These are phyloP conservation scores for Drosophila lacteicornis DNA, from an alignment of 1,140 invertebrate species.

Conservation along the genomic window DNA sequence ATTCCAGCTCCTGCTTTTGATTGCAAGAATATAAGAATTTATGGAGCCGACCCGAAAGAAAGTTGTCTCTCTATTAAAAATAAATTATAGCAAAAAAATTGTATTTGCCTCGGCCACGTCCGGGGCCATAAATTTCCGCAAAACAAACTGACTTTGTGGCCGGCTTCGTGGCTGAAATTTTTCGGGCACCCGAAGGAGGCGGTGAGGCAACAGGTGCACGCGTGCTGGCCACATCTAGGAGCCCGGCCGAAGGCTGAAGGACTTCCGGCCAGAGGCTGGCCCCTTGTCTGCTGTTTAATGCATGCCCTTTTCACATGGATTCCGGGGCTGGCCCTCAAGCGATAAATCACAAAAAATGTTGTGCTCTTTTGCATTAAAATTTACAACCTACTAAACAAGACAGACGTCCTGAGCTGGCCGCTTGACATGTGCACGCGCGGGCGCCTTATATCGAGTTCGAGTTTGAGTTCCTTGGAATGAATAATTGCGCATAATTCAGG, in stretches of 20 bases:
- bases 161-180: slow-evolving; percentile 1
- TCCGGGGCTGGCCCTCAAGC: slow-evolving; percentile 24
- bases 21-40: slow-evolving; percentile 34
- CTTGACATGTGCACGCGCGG: slow-evolving; percentile 75
- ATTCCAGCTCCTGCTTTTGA: not conserved
- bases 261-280: slow-evolving; percentile 71
- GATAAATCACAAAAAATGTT: slow-evolving; percentile 74
- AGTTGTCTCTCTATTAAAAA: slow-evolving; percentile 80
- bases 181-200: slow-evolving; percentile 1
- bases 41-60: slow-evolving; percentile 39
- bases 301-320: slow-evolving; percentile 68
- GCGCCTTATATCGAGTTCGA: slow-evolving; percentile 14
- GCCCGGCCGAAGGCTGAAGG: slow-evolving; percentile 37
- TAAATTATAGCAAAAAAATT: slow-evolving; percentile 76
- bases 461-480: slow-evolving; percentile 37
- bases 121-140: slow-evolving; percentile 75
- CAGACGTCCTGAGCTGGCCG: slow-evolving; percentile 43
- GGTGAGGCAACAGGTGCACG: slow-evolving; percentile 72
- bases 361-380: slow-evolving; percentile 72
- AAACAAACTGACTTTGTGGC: slow-evolving; percentile 76
- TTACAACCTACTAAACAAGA: slow-evolving; percentile 81
- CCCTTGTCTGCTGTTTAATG: slow-evolving; percentile 78
- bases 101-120: slow-evolving; percentile 64
- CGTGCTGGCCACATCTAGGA: slow-evolving; percentile 54
- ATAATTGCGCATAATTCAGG: slow-evolving; percentile 70